A percentile compares a stretch with the other conserved stretches of the same genome.
Conservation (phyloP, 2,113 vertebrate species). For the Corydoras maculifer region DNA sequence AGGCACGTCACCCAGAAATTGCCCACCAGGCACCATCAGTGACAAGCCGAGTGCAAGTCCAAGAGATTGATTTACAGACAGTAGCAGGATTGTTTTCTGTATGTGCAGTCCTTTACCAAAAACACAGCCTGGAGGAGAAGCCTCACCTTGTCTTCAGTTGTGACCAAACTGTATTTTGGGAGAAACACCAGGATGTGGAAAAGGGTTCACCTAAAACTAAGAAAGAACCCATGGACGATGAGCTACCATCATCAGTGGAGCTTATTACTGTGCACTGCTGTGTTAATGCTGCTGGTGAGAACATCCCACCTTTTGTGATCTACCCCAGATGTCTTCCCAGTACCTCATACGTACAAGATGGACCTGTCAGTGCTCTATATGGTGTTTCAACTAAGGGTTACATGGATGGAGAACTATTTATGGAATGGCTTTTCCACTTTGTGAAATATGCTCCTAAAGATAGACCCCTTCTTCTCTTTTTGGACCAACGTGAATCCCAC, state of each 20-base stretch:
- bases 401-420: neutral
- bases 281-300: neutral
- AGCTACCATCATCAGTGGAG: neutral
- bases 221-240: neutral
- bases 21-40: too few species aligned
- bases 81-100: neutral
- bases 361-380: neutral
- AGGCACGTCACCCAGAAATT: neutral
- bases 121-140: neutral
- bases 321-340: neutral
- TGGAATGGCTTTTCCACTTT: neutral
- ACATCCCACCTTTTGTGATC: neutral
- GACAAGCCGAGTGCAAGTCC: neutral
- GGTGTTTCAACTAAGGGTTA: neutral
- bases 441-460: conserved; percentile 1
- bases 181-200: neutral
- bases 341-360: neutral
- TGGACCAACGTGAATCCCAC: neutral
- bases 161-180: neutral
- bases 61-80: neutral
- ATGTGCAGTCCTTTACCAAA: neutral
- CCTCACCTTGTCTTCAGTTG: neutral
- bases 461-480: neutral
- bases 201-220: neutral
- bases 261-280: neutral